Evolutionary conservation across 2,797 vertebrate species (phyloP).

Genomic region (Sebastes nivosus): DNA sequence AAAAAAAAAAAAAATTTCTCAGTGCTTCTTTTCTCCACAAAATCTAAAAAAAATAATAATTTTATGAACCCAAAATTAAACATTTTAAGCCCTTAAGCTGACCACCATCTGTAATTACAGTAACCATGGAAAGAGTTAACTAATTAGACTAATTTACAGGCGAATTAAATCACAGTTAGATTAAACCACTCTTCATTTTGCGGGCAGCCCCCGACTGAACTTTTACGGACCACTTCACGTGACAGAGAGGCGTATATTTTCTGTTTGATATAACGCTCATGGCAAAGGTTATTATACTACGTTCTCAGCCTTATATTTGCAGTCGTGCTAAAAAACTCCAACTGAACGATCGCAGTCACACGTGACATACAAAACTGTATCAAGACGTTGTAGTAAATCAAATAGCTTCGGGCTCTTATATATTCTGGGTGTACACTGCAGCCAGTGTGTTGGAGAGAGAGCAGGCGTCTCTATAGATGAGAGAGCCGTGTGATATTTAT

Average conservation of each 20-base stretch:
- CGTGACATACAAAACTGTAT: conserved; percentile 46
- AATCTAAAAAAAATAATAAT: not conserved
- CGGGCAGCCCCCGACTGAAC: not conserved
- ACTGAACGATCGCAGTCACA: conserved; percentile 50
- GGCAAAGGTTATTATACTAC: conserved; percentile 8
- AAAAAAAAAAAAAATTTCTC: not conserved
- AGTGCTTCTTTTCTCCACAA: not conserved
- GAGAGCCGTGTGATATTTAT: conserved; percentile 78
- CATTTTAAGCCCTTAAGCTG: not conserved
- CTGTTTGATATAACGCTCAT: conserved; percentile 9
- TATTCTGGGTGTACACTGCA: conserved; percentile 43
- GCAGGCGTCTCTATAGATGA: conserved; percentile 66
- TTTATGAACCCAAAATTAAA: conserved; percentile 8
- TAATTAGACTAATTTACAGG: not conserved
- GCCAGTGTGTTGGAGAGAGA: conserved; percentile 51
- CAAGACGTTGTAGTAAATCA: conserved; percentile 58
- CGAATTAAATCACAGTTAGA: conserved; percentile 17
- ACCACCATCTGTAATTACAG: conserved; percentile 2
- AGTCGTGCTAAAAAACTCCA: not conserved
- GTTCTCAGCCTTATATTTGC: conserved; percentile 28
- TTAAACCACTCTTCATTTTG: conserved; percentile 1
- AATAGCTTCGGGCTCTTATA: conserved; percentile 44
- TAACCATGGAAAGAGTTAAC: not conserved
- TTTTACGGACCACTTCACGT: conserved; percentile 17
- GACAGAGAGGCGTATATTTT: conserved; percentile 6